Percentiles rank a stretch among this genome's conserved stretches.
Conservation (phyloP, 2,888 invertebrate genomes). For the Barypeithes pellucidus region DNA sequence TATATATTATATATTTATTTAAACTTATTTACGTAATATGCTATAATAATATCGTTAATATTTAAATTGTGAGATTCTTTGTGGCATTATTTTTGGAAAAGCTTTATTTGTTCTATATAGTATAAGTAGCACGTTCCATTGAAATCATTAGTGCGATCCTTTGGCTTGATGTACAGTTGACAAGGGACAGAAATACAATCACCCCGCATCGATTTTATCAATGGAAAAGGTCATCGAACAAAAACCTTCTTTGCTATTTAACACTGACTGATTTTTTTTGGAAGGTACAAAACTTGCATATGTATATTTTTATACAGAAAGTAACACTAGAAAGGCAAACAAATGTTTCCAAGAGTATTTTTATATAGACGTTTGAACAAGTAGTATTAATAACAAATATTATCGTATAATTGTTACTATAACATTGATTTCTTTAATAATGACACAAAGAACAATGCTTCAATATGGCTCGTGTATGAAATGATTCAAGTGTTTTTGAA, state of each 20-base stretch:
- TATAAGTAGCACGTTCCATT: background rate
- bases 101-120: background rate
- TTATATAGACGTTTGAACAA: no score
- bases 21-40: slow-evolving; percentile 41
- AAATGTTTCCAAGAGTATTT: background rate
- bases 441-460: slow-evolving; percentile 16
- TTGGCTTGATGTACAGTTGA: no score
- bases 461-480: background rate
- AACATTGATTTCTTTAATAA: background rate
- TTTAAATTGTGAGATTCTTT: slow-evolving; percentile 12
- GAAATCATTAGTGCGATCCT: no score
- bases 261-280: no score
- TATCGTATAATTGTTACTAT: background rate
- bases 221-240: no score
- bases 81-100: slow-evolving; percentile 16
- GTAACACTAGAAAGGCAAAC: background rate
- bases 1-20: slow-evolving; percentile 48
- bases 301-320: background rate
- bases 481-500: slow-evolving; percentile 15
- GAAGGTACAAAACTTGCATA: background rate
- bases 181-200: no score
- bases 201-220: no score
- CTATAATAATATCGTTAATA: slow-evolving; percentile 25
- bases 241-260: no score
- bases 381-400: background rate